Percentiles rank a stretch among this genome's conserved stretches.
Conservation (phyloP, 2,113 vertebrate species). For the Camelus bactrianus region DNA sequence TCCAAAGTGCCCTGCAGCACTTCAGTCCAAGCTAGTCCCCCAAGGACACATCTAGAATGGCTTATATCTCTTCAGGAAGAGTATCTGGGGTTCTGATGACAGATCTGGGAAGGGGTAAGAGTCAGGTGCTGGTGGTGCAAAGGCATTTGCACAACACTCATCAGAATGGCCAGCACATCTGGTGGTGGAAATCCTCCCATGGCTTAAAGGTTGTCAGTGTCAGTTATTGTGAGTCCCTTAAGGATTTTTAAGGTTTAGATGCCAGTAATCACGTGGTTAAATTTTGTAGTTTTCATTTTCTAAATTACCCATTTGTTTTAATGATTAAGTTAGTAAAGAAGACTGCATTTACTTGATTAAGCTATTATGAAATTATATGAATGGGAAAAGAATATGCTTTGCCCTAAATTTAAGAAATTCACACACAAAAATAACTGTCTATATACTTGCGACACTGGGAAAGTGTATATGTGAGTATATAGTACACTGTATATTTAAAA, state of each 20-base stretch:
- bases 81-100: neutral
- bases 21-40: neutral
- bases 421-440: neutral
- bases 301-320: conserved; percentile 4
- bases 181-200: neutral
- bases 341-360: neutral
- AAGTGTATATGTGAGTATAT: neutral
- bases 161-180: neutral
- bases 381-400: neutral
- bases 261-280: neutral
- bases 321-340: neutral
- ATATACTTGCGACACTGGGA: neutral
- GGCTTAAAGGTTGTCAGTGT: neutral
- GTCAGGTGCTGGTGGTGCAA: no score
- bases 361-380: neutral
- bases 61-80: neutral
- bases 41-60: neutral
- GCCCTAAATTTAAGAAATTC: conserved; percentile 18
- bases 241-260: neutral
- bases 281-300: neutral
- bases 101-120: neutral
- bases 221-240: neutral
- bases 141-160: neutral
- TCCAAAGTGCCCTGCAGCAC: neutral
- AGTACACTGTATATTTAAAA: neutral